Percentiles rank a stretch among this genome's conserved stretches.
phyloP scores from a whole-genome alignment of 2,797 vertebrate genomes.

The Tangara arthus region DNA sequence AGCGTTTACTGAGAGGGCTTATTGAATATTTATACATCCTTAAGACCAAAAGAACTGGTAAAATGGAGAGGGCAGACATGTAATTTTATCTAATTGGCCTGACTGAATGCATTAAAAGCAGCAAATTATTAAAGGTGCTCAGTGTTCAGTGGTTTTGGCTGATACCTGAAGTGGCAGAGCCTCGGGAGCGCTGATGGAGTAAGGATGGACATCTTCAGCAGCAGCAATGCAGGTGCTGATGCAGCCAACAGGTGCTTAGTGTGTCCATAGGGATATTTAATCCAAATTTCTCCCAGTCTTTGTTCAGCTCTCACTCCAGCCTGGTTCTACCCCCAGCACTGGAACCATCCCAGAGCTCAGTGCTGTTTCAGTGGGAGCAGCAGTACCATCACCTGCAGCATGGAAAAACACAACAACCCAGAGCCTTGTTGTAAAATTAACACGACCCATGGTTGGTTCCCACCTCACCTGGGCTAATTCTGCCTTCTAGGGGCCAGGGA shows the following conservation, averaged over 20 bases:
- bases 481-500: not conserved
- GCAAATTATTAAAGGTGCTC: constrained; percentile 19
- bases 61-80: constrained; percentile 20
- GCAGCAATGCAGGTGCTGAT: constrained; percentile 32
- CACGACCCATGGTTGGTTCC: not conserved
- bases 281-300: not conserved
- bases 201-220: not conserved
- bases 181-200: not conserved
- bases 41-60: not conserved
- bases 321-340: not conserved
- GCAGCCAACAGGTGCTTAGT: constrained; percentile 25
- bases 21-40: constrained; percentile 8
- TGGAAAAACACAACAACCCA: not conserved
- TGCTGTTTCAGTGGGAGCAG: not conserved
- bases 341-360: accelerated
- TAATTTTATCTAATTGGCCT: constrained; percentile 63
- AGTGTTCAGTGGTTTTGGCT: not conserved
- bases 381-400: not conserved
- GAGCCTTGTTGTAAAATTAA: not conserved
- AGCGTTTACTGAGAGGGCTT: not conserved
- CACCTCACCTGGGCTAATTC: not conserved
- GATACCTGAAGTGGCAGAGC: constrained; percentile 46
- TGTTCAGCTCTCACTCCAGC: not conserved
- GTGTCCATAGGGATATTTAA: not conserved
- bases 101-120: constrained; percentile 38